These are phyloP conservation scores for Nomada ruficornis DNA, from an alignment of 2,888 invertebrate genomes.

Conservation along the genomic window DNA sequence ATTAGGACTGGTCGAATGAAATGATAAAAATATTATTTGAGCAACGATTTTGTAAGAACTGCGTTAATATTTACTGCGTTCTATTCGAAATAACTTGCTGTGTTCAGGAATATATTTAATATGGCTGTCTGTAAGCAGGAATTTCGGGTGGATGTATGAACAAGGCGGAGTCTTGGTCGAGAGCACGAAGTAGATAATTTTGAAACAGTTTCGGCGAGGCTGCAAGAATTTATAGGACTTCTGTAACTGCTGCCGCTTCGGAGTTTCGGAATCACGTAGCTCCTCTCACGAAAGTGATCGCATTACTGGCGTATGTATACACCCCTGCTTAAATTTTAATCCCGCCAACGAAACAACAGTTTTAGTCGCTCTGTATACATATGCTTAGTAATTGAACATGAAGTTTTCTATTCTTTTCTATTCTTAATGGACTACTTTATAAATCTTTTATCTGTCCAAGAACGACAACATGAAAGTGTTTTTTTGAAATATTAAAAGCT, in stretches of 20 bases:
- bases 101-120: too few relatives aligned
- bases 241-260: constrained; percentile 46
- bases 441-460: not conserved
- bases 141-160: constrained; percentile 27
- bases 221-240: constrained; percentile 54
- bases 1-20: too few relatives aligned
- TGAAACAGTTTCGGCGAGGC: constrained; percentile 46
- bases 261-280: constrained; percentile 56
- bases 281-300: constrained; percentile 53
- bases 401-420: constrained; percentile 1
- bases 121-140: not conserved
- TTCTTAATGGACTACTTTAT: too few relatives aligned
- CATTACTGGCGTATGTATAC: constrained; percentile 45
- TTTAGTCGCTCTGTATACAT: constrained; percentile 41
- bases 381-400: constrained; percentile 2
- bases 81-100: not conserved
- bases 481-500: too few relatives aligned
- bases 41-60: too few relatives aligned
- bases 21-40: too few relatives aligned
- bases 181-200: constrained; percentile 41
- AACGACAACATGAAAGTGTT: too few relatives aligned
- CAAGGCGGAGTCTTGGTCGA: constrained; percentile 32
- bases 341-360: constrained; percentile 39
- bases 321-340: constrained; percentile 56
- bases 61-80: constrained; percentile 5